Percentiles rank a stretch among this genome's conserved stretches.
These are phyloP conservation scores for Onychostruthus taczanowskii DNA, from an alignment of 2,113 vertebrate species.

Conservation along the genomic window DNA sequence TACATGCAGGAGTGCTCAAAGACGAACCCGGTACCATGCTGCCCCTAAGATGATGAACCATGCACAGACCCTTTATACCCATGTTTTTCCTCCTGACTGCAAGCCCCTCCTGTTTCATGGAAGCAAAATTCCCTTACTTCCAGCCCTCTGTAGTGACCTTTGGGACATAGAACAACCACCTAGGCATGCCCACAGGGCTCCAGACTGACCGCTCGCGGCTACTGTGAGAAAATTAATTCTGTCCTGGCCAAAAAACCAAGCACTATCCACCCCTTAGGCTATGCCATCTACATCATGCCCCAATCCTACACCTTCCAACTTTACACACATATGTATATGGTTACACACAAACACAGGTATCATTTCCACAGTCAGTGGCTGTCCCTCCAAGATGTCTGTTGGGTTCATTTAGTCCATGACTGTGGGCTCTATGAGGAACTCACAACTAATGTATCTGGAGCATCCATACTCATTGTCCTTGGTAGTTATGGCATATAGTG, in stretches of 20 bases:
- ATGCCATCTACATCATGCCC: not conserved
- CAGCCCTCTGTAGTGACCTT: not conserved
- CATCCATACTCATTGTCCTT: not conserved
- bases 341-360: not conserved
- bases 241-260: not conserved
- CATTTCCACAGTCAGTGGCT: not conserved
- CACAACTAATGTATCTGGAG: not conserved
- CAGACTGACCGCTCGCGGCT: not conserved
- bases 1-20: not conserved
- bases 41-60: not conserved
- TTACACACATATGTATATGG: not conserved
- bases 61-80: not conserved
- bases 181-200: not conserved
- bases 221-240: not conserved
- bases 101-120: not conserved
- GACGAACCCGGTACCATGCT: rapidly evolving
- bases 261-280: not conserved
- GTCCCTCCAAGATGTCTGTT: not conserved
- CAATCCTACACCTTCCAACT: not conserved
- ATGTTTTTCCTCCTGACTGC: not conserved
- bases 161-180: not conserved
- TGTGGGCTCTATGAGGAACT: not conserved
- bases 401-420: not conserved
- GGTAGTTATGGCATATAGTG: not conserved
- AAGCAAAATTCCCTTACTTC: not conserved